Evolutionary conservation across 2,113 vertebrate species (phyloP).

Genomic region (Syrmaticus mikado): DNA sequence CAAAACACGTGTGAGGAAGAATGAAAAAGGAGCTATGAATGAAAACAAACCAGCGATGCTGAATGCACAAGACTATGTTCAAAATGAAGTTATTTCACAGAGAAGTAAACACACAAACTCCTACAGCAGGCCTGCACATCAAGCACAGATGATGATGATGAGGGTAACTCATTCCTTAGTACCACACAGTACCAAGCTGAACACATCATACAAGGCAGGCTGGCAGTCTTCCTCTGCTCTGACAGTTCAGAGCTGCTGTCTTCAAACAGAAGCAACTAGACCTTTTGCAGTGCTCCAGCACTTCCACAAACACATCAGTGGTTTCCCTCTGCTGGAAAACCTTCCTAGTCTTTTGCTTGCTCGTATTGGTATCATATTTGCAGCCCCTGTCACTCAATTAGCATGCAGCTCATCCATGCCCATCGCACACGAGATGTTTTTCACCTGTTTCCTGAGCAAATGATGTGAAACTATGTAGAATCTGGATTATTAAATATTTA

Average conservation of each 20-base stretch:
- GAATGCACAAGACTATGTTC: not conserved
- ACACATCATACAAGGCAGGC: not conserved
- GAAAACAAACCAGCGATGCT: not conserved
- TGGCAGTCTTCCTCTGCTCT: not conserved
- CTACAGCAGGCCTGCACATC: not conserved
- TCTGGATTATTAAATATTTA: not conserved
- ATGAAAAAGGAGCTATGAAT: not conserved
- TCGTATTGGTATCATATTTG: not conserved
- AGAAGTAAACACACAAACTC: not conserved
- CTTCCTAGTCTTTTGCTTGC: not conserved
- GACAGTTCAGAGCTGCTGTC: not conserved
- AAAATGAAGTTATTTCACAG: not conserved
- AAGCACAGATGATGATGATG: not conserved
- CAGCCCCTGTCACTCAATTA: not conserved
- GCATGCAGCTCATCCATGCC: not conserved
- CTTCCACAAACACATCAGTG: not conserved
- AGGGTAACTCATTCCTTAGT: not conserved
- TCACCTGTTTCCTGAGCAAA: not conserved
- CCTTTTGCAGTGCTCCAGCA: not conserved
- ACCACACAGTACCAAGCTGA: not conserved
- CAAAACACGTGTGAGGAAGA: not conserved
- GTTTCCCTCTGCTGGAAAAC: not conserved
- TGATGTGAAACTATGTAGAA: not conserved
- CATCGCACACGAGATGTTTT: not conserved
- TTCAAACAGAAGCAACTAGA: not conserved